These are phyloP conservation scores for Anisognathus igniventris DNA, from an alignment of 2,797 vertebrate genomes.

Conservation along the genomic window DNA sequence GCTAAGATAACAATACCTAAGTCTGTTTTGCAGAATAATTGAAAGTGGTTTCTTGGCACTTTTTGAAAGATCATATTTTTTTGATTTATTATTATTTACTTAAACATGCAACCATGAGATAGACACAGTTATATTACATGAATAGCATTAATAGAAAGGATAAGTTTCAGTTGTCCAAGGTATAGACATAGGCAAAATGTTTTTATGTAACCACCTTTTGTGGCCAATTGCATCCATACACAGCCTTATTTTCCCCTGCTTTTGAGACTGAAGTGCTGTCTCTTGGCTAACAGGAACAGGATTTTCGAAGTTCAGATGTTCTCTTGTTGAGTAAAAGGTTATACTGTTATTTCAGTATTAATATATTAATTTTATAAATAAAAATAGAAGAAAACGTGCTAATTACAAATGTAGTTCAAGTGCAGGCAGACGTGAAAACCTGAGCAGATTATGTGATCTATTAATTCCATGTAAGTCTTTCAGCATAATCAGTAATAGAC, in stretches of 20 bases:
- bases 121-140: not conserved
- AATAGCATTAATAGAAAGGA: not conserved
- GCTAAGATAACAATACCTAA: constrained; percentile 61
- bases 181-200: not conserved
- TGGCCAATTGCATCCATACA: not conserved
- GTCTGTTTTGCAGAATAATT: constrained; percentile 7
- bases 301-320: not conserved
- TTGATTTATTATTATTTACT: not conserved
- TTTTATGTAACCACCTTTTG: not conserved
- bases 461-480: not conserved
- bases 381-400: not conserved
- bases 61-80: not conserved
- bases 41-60: not conserved
- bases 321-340: not conserved
- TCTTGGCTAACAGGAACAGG: not conserved
- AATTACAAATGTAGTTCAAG: not conserved
- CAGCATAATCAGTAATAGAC: not conserved
- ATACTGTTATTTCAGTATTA: not conserved
- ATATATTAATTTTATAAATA: not conserved
- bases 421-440: not conserved
- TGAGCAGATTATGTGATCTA: not conserved
- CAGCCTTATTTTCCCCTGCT: not conserved
- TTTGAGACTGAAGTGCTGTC: not conserved
- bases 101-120: not conserved
- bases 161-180: not conserved